Percentiles rank a stretch among this genome's conserved stretches.
phyloP scores from a whole-genome alignment of 2,797 vertebrate genomes.

The Falco novaeseelandiae region DNA sequence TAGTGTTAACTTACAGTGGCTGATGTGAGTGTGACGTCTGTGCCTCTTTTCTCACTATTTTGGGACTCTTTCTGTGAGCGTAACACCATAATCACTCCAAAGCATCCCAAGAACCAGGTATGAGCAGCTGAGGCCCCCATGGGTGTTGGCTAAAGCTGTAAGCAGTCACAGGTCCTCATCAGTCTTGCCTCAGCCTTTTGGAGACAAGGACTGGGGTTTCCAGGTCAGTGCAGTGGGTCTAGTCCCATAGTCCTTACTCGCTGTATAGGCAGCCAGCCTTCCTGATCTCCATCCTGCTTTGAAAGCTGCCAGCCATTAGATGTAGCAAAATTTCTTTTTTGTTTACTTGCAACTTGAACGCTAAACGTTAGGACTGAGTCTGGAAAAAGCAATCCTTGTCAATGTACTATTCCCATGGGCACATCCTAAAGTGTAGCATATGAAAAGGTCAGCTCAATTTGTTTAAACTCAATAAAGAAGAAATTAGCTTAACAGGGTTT shows the following conservation, averaged over 20 bases:
- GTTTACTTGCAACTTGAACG: not conserved
- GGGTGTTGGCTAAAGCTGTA: no score
- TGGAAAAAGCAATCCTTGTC: not conserved
- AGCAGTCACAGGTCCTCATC: not conserved
- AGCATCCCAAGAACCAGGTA: no score
- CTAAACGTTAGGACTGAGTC: not conserved
- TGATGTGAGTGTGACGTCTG: no score
- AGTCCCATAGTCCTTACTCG: not conserved
- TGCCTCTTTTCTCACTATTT: no score
- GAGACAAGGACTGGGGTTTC: not conserved
- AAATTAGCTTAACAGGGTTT: not conserved
- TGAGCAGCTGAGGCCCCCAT: not conserved
- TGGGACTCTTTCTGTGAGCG: no score
- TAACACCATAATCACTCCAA: no score
- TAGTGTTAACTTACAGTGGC: no score
- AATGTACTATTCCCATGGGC: not conserved
- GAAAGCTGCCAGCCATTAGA: not conserved
- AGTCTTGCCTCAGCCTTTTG: not conserved
- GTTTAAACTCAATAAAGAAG: not conserved
- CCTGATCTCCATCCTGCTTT: not conserved
- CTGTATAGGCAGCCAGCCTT: not conserved
- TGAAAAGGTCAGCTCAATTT: not conserved
- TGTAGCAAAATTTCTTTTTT: not conserved
- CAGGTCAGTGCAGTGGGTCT: not conserved
- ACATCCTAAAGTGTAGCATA: not conserved